Evolutionary conservation across 2,888 invertebrate genomes (phyloP).

Genomic region (Nemoura dubitans): DNA sequence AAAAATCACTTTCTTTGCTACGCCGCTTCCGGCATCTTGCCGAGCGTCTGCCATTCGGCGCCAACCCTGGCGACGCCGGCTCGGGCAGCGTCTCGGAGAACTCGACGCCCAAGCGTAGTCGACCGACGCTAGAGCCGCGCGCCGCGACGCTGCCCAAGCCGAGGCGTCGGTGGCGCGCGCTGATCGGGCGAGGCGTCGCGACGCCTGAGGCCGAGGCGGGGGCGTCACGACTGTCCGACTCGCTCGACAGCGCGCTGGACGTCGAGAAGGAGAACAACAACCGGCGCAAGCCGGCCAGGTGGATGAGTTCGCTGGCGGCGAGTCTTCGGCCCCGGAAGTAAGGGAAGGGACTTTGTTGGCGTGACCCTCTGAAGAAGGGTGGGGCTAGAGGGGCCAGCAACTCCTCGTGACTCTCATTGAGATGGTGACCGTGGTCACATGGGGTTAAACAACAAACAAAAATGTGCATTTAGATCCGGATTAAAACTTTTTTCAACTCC

Average conservation of each 20-base stretch:
- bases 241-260: constrained; percentile 52
- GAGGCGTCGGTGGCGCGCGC: constrained; percentile 57
- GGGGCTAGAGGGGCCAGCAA: too few relatives aligned
- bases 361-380: too few relatives aligned
- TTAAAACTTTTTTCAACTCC: too few relatives aligned
- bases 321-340: constrained; percentile 56
- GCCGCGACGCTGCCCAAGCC: constrained; percentile 59
- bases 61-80: constrained; percentile 62
- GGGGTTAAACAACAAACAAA: too few relatives aligned
- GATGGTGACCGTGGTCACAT: too few relatives aligned
- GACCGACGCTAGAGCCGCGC: constrained; percentile 54
- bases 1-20: constrained; percentile 60
- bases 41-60: constrained; percentile 61
- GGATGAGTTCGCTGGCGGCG: constrained; percentile 59
- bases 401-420: too few relatives aligned
- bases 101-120: constrained; percentile 48
- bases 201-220: constrained; percentile 57
- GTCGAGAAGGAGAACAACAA: constrained; percentile 52
- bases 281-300: constrained; percentile 52
- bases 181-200: constrained; percentile 53
- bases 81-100: constrained; percentile 48
- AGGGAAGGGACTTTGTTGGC: background rate
- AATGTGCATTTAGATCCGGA: too few relatives aligned
- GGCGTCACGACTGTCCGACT: constrained; percentile 45
- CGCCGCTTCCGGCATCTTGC: constrained; percentile 65